Evolutionary conservation across 2,888 invertebrate genomes (phyloP).

Genomic region (Euzophera pinguis): DNA sequence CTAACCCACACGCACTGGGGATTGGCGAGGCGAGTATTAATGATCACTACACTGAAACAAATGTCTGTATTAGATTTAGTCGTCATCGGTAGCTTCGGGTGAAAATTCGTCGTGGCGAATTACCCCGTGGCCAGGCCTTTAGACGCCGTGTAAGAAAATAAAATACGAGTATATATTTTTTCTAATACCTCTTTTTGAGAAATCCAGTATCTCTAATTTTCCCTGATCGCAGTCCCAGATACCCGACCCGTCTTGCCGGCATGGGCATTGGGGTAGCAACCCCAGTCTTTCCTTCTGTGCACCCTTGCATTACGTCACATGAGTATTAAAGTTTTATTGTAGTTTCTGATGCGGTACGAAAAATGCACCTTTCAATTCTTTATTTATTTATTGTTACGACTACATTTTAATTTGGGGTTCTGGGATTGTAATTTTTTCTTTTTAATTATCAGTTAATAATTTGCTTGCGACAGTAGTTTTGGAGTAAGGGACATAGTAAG

Average conservation of each 20-base stretch:
- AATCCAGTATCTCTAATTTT: neutral
- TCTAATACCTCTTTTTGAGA: too few relatives aligned
- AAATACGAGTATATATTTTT: too few relatives aligned
- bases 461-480: neutral
- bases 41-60: too few relatives aligned
- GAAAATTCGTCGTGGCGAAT: too few relatives aligned
- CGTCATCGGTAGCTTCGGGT: too few relatives aligned
- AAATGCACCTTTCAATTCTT: neutral
- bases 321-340: slow-evolving; percentile 8
- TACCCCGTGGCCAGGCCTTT: too few relatives aligned
- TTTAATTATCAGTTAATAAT: neutral
- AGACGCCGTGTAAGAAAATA: too few relatives aligned
- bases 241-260: neutral
- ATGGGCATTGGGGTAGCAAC: neutral
- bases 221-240: neutral
- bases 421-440: neutral
- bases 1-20: too few relatives aligned
- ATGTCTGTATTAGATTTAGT: too few relatives aligned
- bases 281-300: neutral
- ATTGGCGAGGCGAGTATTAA: too few relatives aligned
- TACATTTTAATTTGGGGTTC: slow-evolving; percentile 1
- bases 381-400: neutral
- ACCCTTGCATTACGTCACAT: slow-evolving; percentile 6
- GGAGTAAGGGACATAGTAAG: too few relatives aligned
- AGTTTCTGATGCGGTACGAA: slow-evolving; percentile 2